These are phyloP conservation scores for Phylloscopus trochilus DNA, from an alignment of 2,113 vertebrate species.

Conservation along the genomic window DNA sequence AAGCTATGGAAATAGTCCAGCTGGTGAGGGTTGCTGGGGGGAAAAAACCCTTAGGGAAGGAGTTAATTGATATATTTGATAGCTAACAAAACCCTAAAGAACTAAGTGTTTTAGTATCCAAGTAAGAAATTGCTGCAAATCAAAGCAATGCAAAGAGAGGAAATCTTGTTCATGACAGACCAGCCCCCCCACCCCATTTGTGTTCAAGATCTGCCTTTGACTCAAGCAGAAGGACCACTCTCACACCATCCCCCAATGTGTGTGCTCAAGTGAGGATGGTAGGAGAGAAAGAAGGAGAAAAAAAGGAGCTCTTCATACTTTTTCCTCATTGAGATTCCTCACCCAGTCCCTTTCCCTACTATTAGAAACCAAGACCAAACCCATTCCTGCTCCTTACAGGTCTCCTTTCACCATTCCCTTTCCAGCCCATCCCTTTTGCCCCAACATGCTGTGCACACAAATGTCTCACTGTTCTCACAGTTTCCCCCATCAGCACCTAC, in stretches of 20 bases:
- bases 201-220: not conserved
- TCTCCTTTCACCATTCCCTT: not conserved
- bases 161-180: not conserved
- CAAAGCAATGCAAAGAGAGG: not conserved
- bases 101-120: not conserved
- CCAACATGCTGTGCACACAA: accelerated
- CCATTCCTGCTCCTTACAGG: not conserved
- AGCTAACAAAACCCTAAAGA: not conserved
- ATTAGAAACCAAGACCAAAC: not conserved
- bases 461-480: not conserved
- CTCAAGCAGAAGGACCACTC: not conserved
- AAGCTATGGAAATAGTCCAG: not conserved
- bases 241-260: not conserved
- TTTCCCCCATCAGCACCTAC: not conserved
- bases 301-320: not conserved
- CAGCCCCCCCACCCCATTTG: not conserved
- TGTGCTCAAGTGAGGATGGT: not conserved
- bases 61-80: not conserved
- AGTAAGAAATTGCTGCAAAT: not conserved
- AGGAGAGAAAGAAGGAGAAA: not conserved
- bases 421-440: not conserved
- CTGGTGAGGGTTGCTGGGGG: not conserved
- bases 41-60: not conserved
- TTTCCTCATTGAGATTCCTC: not conserved
- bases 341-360: not conserved